Base-by-base conservation (phyloP, 1,140 invertebrate species). In the Drosophila mojavensis region DNA sequence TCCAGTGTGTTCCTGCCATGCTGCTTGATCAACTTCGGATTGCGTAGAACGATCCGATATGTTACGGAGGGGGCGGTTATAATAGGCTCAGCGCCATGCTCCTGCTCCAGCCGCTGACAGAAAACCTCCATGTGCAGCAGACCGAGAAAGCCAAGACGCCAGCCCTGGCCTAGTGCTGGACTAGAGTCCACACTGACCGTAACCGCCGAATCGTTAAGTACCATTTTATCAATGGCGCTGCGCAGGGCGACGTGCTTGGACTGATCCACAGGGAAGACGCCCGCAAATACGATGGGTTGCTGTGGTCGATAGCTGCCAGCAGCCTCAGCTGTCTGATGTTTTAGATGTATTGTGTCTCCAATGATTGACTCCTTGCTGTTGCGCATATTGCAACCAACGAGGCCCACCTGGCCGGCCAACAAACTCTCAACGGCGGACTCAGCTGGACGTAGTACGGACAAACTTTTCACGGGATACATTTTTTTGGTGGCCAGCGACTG, bases 81-180 rank as follows among this genome's bases (percentile, higher is more conserved):
- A 55, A 99, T 96, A 2, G 98, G 95, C 86, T 97, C 95, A 6
- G 97, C 95, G 81, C 96, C 96, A 92, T 97, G 97, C 93, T 99
- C 99, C 92, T 99, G 98, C 79, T 99, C 95, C 24, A 99, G 93
- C 24, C 98, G 93, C 92, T 99, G 98, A 67, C 95, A 96, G 90
- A 99, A 99, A 0, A 99, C 98, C 93, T 99, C 98, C 94, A 99
- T 96, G 92, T 99, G 98, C 6, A 99, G 93, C 4, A 99, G 93
- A 0, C 98, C 98, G 5, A 99, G 93, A 93, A 99, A 99, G 5
- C 98, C 98, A 36, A 98, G 92, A 51, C 97, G 94, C 96, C 97
- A 99, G 41, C 98, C 98, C 92, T 97, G 96, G 11, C 99, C 99
- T 51, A 99, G 93, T 4, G 98, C 98, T 66, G 97, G 95, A 94